These are phyloP conservation scores for Protobothrops flavoviridis DNA, from an alignment of 2,113 vertebrate species.

Conservation along the genomic window DNA sequence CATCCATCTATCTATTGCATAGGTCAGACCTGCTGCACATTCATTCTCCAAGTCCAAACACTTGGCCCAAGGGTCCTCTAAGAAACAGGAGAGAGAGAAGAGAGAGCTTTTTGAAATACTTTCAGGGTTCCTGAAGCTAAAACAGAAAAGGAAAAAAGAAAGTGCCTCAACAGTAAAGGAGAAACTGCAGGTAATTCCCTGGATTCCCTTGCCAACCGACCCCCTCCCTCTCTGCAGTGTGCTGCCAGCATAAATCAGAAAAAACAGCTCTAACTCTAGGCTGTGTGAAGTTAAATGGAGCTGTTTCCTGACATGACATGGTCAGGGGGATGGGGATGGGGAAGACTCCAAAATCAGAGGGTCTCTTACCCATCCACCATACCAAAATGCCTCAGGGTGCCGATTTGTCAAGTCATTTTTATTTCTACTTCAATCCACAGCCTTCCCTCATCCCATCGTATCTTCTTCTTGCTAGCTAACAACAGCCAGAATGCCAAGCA, in stretches of 20 bases:
- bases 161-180: background rate
- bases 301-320: background rate
- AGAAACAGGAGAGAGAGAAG: background rate
- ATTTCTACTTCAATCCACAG: background rate
- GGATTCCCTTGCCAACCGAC: background rate
- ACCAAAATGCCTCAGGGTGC: background rate
- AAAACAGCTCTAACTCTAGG: background rate
- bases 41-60: background rate
- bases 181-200: background rate
- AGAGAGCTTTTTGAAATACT: background rate
- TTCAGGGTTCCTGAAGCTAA: background rate
- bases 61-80: background rate
- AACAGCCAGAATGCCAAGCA: background rate
- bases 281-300: background rate
- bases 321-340: background rate
- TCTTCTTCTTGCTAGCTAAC: background rate
- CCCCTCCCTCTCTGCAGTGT: background rate
- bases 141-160: background rate
- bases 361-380: background rate
- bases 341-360: background rate
- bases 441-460: background rate
- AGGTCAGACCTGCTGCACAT: background rate
- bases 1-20: conserved; percentile 6
- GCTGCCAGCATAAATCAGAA: background rate
- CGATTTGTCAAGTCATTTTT: background rate